Evolutionary conservation across 2,113 vertebrate species (phyloP).

Genomic region (Peromyscus polionotus): DNA sequence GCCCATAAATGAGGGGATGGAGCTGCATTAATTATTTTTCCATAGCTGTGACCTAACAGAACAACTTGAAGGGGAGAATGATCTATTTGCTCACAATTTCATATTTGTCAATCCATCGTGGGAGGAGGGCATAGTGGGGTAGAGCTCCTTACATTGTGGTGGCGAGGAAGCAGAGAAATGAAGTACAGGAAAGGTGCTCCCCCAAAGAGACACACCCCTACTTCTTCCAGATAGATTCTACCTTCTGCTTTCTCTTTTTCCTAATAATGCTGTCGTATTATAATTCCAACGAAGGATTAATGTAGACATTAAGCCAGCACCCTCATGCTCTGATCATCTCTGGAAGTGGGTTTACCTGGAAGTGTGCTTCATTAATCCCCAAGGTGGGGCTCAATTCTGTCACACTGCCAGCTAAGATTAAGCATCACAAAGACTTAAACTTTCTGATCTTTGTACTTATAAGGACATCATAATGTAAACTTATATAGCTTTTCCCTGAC

Average conservation of each 20-base stretch:
- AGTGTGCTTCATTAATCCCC: no score
- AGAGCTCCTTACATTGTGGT: background rate
- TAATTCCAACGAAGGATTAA: background rate
- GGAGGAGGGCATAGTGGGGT: background rate
- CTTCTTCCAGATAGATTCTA: background rate
- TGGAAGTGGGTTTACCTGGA: background rate
- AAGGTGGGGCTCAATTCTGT: background rate
- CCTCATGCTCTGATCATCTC: background rate
- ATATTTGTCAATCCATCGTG: background rate
- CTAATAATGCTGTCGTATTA: background rate
- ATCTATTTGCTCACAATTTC: background rate
- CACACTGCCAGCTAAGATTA: background rate
- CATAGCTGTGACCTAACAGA: background rate
- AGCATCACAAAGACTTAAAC: background rate
- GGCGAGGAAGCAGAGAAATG: background rate
- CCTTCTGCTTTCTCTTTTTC: background rate
- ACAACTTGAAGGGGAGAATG: background rate
- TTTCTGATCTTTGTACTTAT: background rate
- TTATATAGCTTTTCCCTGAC: constrained; percentile 11
- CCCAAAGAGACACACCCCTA: no score
- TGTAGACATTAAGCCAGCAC: background rate
- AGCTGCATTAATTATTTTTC: background rate
- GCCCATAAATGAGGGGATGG: background rate
- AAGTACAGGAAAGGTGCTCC: background rate
- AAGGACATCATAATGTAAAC: background rate